phyloP scores from a whole-genome alignment of 2,888 invertebrate species.

The Sialis lutaria region DNA sequence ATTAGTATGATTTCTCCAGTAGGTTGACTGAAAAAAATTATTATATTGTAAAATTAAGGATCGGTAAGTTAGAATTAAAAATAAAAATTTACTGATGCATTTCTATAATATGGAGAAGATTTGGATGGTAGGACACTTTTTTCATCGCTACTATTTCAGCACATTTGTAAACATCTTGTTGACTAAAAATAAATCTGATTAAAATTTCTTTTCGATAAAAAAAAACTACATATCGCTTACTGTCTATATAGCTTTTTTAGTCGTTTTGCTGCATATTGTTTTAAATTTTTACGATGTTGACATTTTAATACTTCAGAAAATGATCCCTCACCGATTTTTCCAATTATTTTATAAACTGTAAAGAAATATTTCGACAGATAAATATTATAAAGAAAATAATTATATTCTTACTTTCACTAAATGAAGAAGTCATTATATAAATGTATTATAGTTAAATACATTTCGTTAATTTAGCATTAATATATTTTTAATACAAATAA shows the following conservation, averaged over 20 bases:
- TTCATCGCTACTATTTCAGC: conserved; percentile 42
- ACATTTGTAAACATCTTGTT: conserved; percentile 28
- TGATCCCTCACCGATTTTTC: conserved; percentile 51
- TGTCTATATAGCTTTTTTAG: conserved; percentile 39
- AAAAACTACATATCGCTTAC: conserved; percentile 21
- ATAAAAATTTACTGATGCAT: conserved; percentile 37
- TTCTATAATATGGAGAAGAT: conserved; percentile 42
- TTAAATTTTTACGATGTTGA: conserved; percentile 33
- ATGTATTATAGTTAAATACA: no score
- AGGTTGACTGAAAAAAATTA: conserved; percentile 30
- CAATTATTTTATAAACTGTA: conserved; percentile 40
- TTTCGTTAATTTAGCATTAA: no score
- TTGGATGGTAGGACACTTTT: conserved; percentile 38
- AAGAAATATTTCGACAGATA: conserved; percentile 4
- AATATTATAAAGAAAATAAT: no score
- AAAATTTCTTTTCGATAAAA: neutral
- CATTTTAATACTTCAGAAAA: conserved; percentile 53
- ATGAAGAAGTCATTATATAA: no score
- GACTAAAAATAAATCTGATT: conserved; percentile 18
- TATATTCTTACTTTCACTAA: no score
- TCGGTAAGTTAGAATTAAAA: neutral
- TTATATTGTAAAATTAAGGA: neutral
- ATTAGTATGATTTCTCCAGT: conserved; percentile 39
- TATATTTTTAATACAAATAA: no score
- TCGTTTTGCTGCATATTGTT: conserved; percentile 41